These are phyloP conservation scores for Nesidiocoris tenuis DNA, from an alignment of 2,888 invertebrate species.

Conservation along the genomic window DNA sequence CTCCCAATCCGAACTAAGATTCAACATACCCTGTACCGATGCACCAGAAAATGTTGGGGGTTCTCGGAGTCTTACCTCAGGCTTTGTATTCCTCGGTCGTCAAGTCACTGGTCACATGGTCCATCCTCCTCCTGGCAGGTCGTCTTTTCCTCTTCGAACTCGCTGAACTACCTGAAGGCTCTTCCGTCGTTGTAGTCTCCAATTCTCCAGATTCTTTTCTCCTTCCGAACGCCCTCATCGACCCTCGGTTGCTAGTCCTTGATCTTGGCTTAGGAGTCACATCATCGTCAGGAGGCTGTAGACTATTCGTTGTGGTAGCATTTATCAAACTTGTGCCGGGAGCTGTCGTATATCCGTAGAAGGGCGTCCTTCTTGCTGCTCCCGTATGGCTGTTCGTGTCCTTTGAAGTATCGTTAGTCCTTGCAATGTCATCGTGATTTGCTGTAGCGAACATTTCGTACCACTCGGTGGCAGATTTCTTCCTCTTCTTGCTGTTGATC, in stretches of 20 bases:
- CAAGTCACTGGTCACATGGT: not conserved
- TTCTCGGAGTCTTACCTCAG: too few relatives aligned
- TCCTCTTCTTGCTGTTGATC: not conserved
- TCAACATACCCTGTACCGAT: too few relatives aligned
- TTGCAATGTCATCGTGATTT: not conserved
- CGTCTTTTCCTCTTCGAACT: slow-evolving; percentile 5
- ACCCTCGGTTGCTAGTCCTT: not conserved
- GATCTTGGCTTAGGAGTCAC: slow-evolving; percentile 1
- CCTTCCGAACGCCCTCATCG: slow-evolving; percentile 6
- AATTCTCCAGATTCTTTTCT: not conserved
- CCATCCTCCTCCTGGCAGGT: slow-evolving; percentile 24
- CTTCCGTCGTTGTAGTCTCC: not conserved
- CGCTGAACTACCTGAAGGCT: not conserved
- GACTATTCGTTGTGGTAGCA: slow-evolving; percentile 23
- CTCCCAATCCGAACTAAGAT: too few relatives aligned
- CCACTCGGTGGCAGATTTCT: slow-evolving; percentile 6
- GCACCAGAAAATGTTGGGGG: too few relatives aligned
- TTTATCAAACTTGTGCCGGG: not conserved
- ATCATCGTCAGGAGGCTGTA: slow-evolving; percentile 12
- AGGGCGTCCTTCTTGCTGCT: slow-evolving; percentile 17
- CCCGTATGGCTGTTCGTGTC: slow-evolving; percentile 36
- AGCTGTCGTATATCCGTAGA: not conserved
- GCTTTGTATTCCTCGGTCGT: not conserved
- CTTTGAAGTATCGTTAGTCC: slow-evolving; percentile 1
- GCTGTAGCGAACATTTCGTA: slow-evolving; percentile 19